Conservation (phyloP, 2,113 vertebrate species). For the Serilophus lunatus region DNA sequence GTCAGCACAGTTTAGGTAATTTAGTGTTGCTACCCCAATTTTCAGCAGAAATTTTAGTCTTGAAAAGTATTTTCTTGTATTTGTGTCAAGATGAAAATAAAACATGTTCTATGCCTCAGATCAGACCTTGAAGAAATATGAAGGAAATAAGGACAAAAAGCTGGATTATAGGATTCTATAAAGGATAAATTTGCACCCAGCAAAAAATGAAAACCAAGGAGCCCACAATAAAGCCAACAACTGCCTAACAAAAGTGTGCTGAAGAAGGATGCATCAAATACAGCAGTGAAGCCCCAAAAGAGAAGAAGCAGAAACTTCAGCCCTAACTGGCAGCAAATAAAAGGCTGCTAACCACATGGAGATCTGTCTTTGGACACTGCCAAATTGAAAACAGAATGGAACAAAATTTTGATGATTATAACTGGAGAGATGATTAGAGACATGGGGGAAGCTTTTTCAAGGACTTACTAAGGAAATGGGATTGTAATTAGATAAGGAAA, state of each 20-base stretch:
- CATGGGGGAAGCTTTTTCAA: slow-evolving; percentile 70
- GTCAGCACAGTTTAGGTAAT: not conserved
- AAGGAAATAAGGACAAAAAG: not conserved
- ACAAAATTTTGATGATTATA: slow-evolving; percentile 73
- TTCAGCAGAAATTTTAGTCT: not conserved
- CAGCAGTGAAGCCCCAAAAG: slow-evolving; percentile 27
- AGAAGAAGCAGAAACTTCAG: slow-evolving; percentile 42
- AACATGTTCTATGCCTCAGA: not conserved
- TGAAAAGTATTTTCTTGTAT: not conserved
- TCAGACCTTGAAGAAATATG: not conserved
- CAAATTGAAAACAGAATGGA: slow-evolving; percentile 73
- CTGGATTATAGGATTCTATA: not conserved
- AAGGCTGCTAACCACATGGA: slow-evolving; percentile 71
- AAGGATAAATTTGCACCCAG: not conserved
- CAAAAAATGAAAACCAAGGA: not conserved
- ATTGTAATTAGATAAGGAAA: slow-evolving; percentile 75
- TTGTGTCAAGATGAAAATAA: not conserved
- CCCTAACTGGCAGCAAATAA: slow-evolving; percentile 64
- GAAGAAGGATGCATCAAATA: not conserved
- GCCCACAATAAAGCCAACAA: not conserved
- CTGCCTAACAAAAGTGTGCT: not conserved
- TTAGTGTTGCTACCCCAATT: not conserved
- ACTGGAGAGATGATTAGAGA: slow-evolving; percentile 74
- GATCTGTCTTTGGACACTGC: slow-evolving; percentile 65
- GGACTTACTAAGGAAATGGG: slow-evolving; percentile 71